Evolutionary conservation across 2,113 vertebrate species (phyloP).

Genomic region (Elephas maximus): DNA sequence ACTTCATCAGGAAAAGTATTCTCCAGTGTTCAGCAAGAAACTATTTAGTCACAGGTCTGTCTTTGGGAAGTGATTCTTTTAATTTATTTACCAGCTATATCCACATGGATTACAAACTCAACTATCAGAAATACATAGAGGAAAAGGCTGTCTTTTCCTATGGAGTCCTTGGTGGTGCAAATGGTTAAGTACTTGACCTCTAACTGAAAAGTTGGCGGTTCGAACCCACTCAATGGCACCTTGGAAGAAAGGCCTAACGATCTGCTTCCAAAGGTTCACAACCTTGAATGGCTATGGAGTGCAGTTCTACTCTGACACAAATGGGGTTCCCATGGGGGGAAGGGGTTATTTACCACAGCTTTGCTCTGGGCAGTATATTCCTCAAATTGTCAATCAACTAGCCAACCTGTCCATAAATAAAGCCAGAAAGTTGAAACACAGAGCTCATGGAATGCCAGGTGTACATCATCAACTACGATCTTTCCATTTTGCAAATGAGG

Average conservation of each 20-base stretch:
- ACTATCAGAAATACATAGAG: neutral
- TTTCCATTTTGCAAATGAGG: neutral
- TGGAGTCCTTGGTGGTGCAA: neutral
- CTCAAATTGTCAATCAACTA: neutral
- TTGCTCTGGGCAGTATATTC: neutral
- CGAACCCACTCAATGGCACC: neutral
- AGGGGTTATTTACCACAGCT: neutral
- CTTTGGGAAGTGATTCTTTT: neutral
- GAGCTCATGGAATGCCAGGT: neutral
- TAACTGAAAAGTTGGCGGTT: neutral
- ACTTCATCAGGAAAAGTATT: conserved; percentile 83
- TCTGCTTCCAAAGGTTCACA: neutral
- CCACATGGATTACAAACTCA: neutral
- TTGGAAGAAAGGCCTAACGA: neutral
- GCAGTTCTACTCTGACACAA: neutral
- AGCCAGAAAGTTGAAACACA: neutral
- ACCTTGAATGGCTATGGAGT: neutral
- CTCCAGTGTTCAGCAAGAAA: neutral
- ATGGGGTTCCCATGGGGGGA: neutral
- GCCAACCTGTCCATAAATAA: neutral
- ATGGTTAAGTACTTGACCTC: neutral
- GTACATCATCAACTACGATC: neutral
- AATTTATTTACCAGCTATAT: neutral
- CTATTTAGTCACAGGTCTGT: conserved; percentile 56
- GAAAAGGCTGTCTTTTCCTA: neutral